Percentiles rank a stretch among this genome's conserved stretches.
Evolutionary conservation across 2,113 vertebrate genomes (phyloP).

Genomic region (Gambusia holbrooki): DNA sequence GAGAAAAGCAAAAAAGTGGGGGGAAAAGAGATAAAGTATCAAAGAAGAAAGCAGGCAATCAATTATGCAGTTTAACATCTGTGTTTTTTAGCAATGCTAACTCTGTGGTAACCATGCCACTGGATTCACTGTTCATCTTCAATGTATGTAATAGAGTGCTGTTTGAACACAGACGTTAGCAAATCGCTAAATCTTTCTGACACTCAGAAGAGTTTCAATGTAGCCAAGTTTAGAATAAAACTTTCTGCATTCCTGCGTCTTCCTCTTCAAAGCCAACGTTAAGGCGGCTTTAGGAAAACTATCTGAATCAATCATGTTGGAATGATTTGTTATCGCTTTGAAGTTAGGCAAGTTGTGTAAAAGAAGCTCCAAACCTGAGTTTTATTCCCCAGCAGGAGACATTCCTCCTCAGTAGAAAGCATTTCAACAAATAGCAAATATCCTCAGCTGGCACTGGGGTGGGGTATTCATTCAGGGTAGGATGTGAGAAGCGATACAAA

Average conservation of each 20-base stretch:
- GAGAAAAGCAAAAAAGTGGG: constrained; percentile 4
- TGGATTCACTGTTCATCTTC: not conserved
- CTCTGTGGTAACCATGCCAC: not conserved
- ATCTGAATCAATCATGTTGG: constrained; percentile 26
- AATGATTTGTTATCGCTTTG: not conserved
- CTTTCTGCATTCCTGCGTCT: not conserved
- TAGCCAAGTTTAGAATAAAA: not conserved
- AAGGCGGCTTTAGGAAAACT: constrained; percentile 65
- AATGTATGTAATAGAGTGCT: too few species aligned
- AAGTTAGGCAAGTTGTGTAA: not conserved
- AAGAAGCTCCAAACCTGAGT: too few species aligned
- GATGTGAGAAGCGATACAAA: not conserved
- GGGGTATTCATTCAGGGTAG: not conserved
- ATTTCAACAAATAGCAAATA: not conserved
- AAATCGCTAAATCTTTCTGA: not conserved
- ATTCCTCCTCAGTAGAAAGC: not conserved
- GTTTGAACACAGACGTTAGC: not conserved
- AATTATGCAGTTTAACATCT: constrained; percentile 68
- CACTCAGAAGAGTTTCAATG: not conserved
- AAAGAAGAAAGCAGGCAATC: constrained; percentile 41
- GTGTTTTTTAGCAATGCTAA: constrained; percentile 41
- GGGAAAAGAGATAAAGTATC: constrained; percentile 37
- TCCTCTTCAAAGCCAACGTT: constrained; percentile 22
- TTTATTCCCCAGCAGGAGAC: not conserved
- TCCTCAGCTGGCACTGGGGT: not conserved